Evolutionary conservation across 2,888 invertebrate species (phyloP).

Genomic region (Cheilosia scutellata): DNA sequence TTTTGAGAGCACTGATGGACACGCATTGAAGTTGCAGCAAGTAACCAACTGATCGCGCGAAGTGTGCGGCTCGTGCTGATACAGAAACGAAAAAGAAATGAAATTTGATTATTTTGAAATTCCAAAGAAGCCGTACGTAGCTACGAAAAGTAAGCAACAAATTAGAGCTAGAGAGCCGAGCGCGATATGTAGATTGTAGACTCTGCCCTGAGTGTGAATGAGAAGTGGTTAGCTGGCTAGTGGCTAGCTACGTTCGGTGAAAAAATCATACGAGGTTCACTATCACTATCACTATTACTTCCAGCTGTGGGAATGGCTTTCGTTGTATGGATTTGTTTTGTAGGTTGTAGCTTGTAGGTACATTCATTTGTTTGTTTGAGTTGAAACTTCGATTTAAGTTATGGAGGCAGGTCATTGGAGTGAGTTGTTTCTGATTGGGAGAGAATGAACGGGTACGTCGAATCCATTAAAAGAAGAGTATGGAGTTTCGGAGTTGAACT

Average conservation of each 20-base stretch:
- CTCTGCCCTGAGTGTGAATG: slow-evolving; percentile 54
- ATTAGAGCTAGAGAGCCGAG: slow-evolving; percentile 56
- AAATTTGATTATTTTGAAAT: slow-evolving; percentile 71
- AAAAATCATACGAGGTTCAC: slow-evolving; percentile 63
- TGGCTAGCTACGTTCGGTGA: slow-evolving; percentile 33
- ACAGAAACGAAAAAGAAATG: slow-evolving; percentile 67
- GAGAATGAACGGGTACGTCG: neutral
- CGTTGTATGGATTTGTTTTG: slow-evolving; percentile 9
- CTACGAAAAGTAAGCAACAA: slow-evolving; percentile 44
- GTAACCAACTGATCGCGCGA: slow-evolving; percentile 33
- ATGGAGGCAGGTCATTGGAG: slow-evolving; percentile 27
- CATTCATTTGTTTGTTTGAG: slow-evolving; percentile 11
- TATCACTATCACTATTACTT: slow-evolving; percentile 33
- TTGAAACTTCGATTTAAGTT: slow-evolving; percentile 11
- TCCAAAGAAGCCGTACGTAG: slow-evolving; percentile 65
- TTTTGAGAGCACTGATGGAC: slow-evolving; percentile 28
- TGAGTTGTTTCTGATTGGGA: neutral
- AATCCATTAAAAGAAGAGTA: too few species aligned
- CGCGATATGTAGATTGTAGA: slow-evolving; percentile 42
- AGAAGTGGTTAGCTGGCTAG: slow-evolving; percentile 23
- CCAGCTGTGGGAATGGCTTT: slow-evolving; percentile 9
- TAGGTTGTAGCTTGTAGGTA: neutral
- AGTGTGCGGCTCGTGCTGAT: slow-evolving; percentile 41
- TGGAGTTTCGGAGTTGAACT: slow-evolving; percentile 23
- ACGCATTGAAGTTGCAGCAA: slow-evolving; percentile 13